phyloP scores from a whole-genome alignment of 2,888 invertebrate genomes.

The Melipona beecheii region DNA sequence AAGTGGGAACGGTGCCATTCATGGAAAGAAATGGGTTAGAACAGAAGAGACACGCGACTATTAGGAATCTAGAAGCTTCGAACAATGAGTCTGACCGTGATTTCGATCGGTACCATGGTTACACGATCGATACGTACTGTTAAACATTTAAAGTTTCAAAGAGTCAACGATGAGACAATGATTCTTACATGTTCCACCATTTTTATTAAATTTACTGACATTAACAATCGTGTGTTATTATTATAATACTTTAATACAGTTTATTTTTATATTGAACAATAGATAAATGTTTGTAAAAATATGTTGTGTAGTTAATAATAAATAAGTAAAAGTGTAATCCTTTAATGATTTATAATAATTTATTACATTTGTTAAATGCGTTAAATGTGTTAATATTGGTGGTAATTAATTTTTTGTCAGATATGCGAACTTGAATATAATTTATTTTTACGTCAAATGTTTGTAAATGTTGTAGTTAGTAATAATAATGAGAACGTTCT shows the following conservation, averaged over 20 bases:
- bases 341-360: too few relatives aligned
- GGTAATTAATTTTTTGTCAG: neutral
- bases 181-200: too few relatives aligned
- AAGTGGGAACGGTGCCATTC: slow-evolving; percentile 45
- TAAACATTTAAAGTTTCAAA: neutral
- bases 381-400: too few relatives aligned
- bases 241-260: too few relatives aligned
- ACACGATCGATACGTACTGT: neutral
- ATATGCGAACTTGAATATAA: too few relatives aligned
- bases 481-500: neutral
- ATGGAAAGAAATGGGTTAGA: slow-evolving; percentile 80
- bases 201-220: too few relatives aligned
- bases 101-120: slow-evolving; percentile 10
- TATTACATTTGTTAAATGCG: too few relatives aligned
- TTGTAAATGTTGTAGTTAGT: neutral
- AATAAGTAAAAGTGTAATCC: too few relatives aligned
- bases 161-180: neutral
- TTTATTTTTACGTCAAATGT: neutral
- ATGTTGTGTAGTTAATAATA: too few relatives aligned
- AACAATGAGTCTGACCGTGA: slow-evolving; percentile 1
- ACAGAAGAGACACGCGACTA: slow-evolving; percentile 74
- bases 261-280: too few relatives aligned
- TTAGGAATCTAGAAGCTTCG: slow-evolving; percentile 73
- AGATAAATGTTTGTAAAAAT: too few relatives aligned
- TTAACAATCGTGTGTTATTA: too few relatives aligned